These are phyloP conservation scores for Dendrolimus pini DNA, from an alignment of 2,888 invertebrate genomes.

Conservation along the genomic window DNA sequence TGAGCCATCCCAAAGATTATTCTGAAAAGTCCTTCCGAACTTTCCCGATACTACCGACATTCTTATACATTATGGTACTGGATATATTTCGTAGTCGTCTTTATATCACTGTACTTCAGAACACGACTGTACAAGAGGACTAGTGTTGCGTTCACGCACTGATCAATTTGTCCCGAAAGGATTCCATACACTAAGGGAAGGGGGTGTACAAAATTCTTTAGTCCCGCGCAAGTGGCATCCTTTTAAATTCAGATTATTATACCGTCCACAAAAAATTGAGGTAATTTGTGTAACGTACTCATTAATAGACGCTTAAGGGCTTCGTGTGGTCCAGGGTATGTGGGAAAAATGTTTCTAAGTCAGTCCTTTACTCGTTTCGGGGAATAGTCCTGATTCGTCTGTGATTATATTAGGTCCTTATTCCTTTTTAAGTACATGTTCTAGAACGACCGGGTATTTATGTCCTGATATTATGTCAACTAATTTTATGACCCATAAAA, in stretches of 20 bases:
- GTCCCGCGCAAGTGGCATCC: constrained; percentile 25
- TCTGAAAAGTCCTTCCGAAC: too few relatives aligned
- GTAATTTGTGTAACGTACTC: constrained; percentile 9
- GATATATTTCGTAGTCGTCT: too few relatives aligned
- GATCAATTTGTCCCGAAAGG: constrained; percentile 48
- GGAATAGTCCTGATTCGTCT: constrained; percentile 1
- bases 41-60: too few relatives aligned
- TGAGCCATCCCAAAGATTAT: too few relatives aligned
- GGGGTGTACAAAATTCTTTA: constrained; percentile 25
- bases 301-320: constrained; percentile 6
- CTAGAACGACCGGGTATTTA: too few relatives aligned
- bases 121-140: constrained; percentile 24
- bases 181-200: constrained; percentile 16
- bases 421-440: too few relatives aligned
- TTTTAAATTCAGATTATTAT: constrained; percentile 7
- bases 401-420: neutral
- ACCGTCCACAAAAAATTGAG: constrained; percentile 5
- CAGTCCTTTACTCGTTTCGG: neutral
- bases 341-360: constrained; percentile 1
- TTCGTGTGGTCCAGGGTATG: constrained; percentile 2
- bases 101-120: neutral
- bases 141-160: constrained; percentile 40
- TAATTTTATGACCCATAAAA: too few relatives aligned
- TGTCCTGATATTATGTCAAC: too few relatives aligned
- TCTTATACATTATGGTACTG: too few relatives aligned